Conservation (phyloP, 2,797 vertebrate species). For the Arnoldichthys spilopterus region DNA sequence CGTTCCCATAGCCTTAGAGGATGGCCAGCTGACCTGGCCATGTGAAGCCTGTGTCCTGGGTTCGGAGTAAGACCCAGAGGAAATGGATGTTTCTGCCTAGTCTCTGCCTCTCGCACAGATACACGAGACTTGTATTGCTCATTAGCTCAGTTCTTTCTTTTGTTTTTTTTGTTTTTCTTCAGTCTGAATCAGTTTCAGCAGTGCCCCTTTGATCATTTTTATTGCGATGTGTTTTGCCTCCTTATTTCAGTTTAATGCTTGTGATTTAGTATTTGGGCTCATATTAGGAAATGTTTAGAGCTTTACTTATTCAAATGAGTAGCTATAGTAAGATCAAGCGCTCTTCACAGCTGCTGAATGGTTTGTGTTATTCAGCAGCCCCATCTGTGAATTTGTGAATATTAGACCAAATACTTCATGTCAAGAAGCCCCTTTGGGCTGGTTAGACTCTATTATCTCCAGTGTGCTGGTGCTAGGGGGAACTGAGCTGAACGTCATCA, state of each 20-base stretch:
- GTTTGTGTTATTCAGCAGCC: not conserved
- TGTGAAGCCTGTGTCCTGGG: not conserved
- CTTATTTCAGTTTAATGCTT: not conserved
- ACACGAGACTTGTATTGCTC: not conserved
- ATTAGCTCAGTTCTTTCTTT: not conserved
- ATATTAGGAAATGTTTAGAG: not conserved
- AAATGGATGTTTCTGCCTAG: not conserved
- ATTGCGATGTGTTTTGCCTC: not conserved
- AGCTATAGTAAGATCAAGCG: not conserved
- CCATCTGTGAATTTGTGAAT: slow-evolving; percentile 26
- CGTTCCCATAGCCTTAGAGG: slow-evolving; percentile 50
- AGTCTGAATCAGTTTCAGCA: not conserved
- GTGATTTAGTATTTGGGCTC: not conserved
- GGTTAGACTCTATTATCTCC: slow-evolving; percentile 16
- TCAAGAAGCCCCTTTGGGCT: slow-evolving; percentile 17
- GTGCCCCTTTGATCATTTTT: not conserved
- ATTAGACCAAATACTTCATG: slow-evolving; percentile 29
- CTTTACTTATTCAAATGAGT: not conserved
- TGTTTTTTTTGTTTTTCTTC: slow-evolving; percentile 6
- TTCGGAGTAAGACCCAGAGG: slow-evolving; percentile 3
- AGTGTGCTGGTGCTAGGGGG: not conserved
- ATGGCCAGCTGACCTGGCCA: slow-evolving; percentile 38
- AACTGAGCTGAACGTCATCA: not conserved
- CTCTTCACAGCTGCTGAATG: not conserved
- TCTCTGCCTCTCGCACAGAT: not conserved